Conservation (phyloP, 2,888 invertebrate species). For the Caenorhabditis sulstoni region DNA sequence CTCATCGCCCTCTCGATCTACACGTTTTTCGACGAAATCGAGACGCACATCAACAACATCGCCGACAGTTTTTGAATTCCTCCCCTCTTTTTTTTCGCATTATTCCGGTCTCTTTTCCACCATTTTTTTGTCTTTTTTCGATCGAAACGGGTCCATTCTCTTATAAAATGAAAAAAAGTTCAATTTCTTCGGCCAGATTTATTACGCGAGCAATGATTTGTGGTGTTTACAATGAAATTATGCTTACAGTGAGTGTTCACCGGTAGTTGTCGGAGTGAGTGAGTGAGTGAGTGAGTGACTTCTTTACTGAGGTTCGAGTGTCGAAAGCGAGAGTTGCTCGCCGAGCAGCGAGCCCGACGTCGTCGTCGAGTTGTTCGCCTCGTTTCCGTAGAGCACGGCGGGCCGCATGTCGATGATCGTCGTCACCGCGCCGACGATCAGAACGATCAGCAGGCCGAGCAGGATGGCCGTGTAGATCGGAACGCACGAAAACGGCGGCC, state of each 20-base stretch:
- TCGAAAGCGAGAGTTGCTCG: slow-evolving; percentile 26
- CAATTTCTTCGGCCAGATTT: too few species aligned
- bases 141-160: background rate
- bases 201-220: too few species aligned
- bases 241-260: background rate
- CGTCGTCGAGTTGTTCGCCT: slow-evolving; percentile 9
- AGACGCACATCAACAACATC: slow-evolving; percentile 51
- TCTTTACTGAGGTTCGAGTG: slow-evolving; percentile 46
- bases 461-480: slow-evolving; percentile 48
- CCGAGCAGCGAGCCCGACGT: too few species aligned
- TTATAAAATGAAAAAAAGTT: too few species aligned
- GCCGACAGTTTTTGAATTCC: slow-evolving; percentile 47
- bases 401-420: slow-evolving; percentile 44
- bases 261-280: background rate
- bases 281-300: too few species aligned
- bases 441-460: slow-evolving; percentile 36
- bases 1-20: slow-evolving; percentile 54
- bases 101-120: slow-evolving; percentile 24
- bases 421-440: slow-evolving; percentile 46
- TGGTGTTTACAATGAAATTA: too few species aligned
- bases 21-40: slow-evolving; percentile 51
- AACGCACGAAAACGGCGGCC: slow-evolving; percentile 47
- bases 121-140: slow-evolving; percentile 8
- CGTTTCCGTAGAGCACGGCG: slow-evolving; percentile 33
- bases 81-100: too few species aligned